Percentiles rank a stretch among this genome's conserved stretches.
These are phyloP conservation scores for Drosophila bipectinata DNA, from an alignment of 1,140 invertebrate genomes.

Conservation along the genomic window DNA sequence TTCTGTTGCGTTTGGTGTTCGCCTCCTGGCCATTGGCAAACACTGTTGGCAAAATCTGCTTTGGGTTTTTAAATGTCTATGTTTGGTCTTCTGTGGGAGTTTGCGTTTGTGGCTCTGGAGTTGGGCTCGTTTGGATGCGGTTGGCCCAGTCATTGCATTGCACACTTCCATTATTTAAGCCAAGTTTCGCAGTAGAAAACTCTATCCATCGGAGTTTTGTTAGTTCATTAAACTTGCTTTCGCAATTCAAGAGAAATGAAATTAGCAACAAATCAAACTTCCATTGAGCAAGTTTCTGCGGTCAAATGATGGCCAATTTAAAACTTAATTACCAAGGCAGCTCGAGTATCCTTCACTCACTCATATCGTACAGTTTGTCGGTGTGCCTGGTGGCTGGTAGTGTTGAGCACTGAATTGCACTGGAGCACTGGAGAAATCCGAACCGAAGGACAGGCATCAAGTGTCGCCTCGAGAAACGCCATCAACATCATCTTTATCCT, in stretches of 20 bases:
- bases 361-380: background rate
- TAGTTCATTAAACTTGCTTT: conserved; percentile 26
- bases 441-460: conserved; percentile 28
- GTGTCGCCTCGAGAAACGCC: conserved; percentile 33
- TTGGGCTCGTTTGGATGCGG: conserved; percentile 25
- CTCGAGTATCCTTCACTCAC: background rate
- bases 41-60: conserved; percentile 67
- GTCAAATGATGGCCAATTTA: conserved; percentile 29
- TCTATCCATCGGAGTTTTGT: background rate
- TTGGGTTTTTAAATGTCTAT: conserved; percentile 27
- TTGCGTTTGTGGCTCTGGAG: conserved; percentile 23
- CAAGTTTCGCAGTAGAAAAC: conserved; percentile 14
- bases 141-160: conserved; percentile 16
- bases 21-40: conserved; percentile 70
- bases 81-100: conserved; percentile 20
- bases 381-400: background rate
- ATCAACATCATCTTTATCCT: conserved; percentile 42
- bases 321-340: conserved; percentile 54
- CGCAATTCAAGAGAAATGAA: conserved; percentile 49
- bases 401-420: conserved; percentile 5
- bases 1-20: conserved; percentile 31
- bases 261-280: conserved; percentile 57
- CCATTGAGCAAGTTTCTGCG: conserved; percentile 37
- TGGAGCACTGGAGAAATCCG: conserved; percentile 15
- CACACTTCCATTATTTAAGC: conserved; percentile 10